Base-by-base conservation (phyloP, 2,888 invertebrate species). In the Eudemis profundana region DNA sequence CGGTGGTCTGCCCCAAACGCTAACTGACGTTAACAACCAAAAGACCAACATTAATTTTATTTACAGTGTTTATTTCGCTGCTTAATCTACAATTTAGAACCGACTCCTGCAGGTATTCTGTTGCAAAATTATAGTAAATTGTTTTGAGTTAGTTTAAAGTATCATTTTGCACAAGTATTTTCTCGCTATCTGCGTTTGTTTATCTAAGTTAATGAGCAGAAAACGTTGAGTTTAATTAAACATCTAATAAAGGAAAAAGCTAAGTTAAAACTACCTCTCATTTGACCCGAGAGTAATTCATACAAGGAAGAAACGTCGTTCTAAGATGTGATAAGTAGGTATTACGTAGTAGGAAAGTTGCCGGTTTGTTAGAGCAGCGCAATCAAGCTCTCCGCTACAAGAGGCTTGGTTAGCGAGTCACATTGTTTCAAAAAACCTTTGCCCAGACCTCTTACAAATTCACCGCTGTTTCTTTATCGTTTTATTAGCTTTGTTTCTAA, bases 401-500 rank as follows among this genome's bases (percentile, higher is more conserved):
- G 76, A 74, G 74, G 74, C 71, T 78, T 79, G 78, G 75, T 79
- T 78, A 78, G 77, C 69, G 70, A 80, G 78, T 81, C 82, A 81
- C 83, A 85, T 85, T 87, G 83, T 85, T 86, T 78, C 80, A 78
- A 73, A 84, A 79, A 65, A 79, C 81, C 81, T 83, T 79, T 82
- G 76, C 78, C 73, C 72, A 78, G 75, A 75, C 76, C 79, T 77
- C 81, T 84, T 82, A 83, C 79, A 82, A 87, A 85, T 85, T 83
- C 80, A 79, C 79, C 82, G 78, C 78, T 78, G 78, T 84, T 69
- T 83, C 73, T 84, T 84, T 83, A 84, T 85, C 78, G 83, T 84
- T 89, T 86, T 86, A 85, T 87, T 85, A 84, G 80, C 82, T 83
- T 86, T 85, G 81, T 84, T 88, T 85, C 72, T 68, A 69, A 84